Evolutionary conservation across 2,888 invertebrate species (phyloP).

Genomic region (Pedicia rivosa): DNA sequence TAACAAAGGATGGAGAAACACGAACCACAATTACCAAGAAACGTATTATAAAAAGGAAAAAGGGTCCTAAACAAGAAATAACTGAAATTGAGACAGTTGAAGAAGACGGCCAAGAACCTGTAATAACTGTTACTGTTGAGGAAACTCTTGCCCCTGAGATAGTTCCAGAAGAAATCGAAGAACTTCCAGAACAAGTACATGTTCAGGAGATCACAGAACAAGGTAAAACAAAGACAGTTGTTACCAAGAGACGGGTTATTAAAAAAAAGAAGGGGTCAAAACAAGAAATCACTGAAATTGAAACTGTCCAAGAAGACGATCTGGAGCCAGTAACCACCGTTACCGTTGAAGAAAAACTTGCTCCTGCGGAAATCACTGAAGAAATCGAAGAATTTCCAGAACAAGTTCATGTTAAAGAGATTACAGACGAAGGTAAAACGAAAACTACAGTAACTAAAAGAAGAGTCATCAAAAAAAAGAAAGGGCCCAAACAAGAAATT

Average conservation of each 20-base stretch:
- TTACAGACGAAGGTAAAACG: slow-evolving; percentile 18
- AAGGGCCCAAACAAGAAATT: slow-evolving; percentile 18
- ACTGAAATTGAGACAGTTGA: slow-evolving; percentile 21
- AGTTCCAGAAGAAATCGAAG: slow-evolving; percentile 17
- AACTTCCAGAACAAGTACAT: slow-evolving; percentile 25
- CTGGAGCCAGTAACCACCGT: slow-evolving; percentile 22
- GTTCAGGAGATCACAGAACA: slow-evolving; percentile 18
- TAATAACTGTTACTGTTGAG: slow-evolving; percentile 22
- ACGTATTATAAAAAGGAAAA: slow-evolving; percentile 19
- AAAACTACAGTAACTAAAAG: slow-evolving; percentile 17
- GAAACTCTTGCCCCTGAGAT: slow-evolving; percentile 21
- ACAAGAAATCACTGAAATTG: slow-evolving; percentile 16
- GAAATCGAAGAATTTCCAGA: slow-evolving; percentile 18
- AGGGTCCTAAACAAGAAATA: slow-evolving; percentile 15
- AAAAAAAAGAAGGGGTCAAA: slow-evolving; percentile 21
- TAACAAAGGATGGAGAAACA: slow-evolving; percentile 25
- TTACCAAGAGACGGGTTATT: slow-evolving; percentile 20
- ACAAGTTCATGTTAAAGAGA: slow-evolving; percentile 15
- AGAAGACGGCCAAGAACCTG: slow-evolving; percentile 19
- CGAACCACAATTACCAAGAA: slow-evolving; percentile 24
- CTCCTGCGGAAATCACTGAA: slow-evolving; percentile 17
- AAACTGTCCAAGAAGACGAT: slow-evolving; percentile 23
- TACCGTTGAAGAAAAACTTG: slow-evolving; percentile 14
- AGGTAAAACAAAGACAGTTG: slow-evolving; percentile 17
- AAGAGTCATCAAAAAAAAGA: slow-evolving; percentile 14